A percentile compares a stretch with the other conserved stretches of the same genome.
Evolutionary conservation across 1,140 invertebrate species (phyloP).

Genomic region (Drosophila ficusphila): DNA sequence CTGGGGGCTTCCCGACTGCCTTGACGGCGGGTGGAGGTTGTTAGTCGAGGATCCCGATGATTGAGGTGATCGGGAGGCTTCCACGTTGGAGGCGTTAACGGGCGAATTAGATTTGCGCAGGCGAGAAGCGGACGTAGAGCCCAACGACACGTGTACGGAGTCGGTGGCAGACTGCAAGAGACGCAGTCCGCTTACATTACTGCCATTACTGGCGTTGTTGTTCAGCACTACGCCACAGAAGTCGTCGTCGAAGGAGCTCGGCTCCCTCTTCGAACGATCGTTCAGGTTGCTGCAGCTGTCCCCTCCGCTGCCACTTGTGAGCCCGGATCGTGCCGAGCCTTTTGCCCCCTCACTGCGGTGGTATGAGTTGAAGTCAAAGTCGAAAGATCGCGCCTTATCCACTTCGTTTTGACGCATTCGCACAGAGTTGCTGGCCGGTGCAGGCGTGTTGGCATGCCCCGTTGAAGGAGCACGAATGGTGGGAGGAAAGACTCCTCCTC

Average conservation of each 20-base stretch:
- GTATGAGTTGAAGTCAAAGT: constrained; percentile 78
- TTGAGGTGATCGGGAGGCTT: constrained; percentile 67
- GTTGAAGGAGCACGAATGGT: constrained; percentile 48
- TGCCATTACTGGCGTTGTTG: constrained; percentile 35
- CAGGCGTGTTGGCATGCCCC: constrained; percentile 8
- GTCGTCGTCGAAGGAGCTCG: constrained; percentile 82
- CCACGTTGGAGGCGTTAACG: constrained; percentile 17
- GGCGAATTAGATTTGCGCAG: constrained; percentile 57
- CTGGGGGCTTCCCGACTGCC: constrained; percentile 69
- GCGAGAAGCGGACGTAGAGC: constrained; percentile 17
- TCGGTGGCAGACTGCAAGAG: constrained; percentile 58
- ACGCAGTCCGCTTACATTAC: constrained; percentile 25
- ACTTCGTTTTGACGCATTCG: constrained; percentile 58
- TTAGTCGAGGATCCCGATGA: constrained; percentile 76
- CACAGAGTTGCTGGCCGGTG: background rate
- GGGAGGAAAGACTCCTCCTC: constrained; percentile 45
- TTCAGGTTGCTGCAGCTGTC: constrained; percentile 70
- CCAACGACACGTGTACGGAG: background rate
- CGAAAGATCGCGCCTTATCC: constrained; percentile 81
- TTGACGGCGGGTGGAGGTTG: constrained; percentile 54
- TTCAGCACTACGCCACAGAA: constrained; percentile 69
- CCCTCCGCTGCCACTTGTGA: constrained; percentile 37
- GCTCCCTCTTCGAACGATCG: constrained; percentile 71
- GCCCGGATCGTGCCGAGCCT: constrained; percentile 12
- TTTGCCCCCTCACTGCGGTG: constrained; percentile 32